A percentile compares a stretch with the other conserved stretches of the same genome.
These are phyloP conservation scores for Sparidentex hasta DNA, from an alignment of 2,797 vertebrate genomes.

Conservation along the genomic window DNA sequence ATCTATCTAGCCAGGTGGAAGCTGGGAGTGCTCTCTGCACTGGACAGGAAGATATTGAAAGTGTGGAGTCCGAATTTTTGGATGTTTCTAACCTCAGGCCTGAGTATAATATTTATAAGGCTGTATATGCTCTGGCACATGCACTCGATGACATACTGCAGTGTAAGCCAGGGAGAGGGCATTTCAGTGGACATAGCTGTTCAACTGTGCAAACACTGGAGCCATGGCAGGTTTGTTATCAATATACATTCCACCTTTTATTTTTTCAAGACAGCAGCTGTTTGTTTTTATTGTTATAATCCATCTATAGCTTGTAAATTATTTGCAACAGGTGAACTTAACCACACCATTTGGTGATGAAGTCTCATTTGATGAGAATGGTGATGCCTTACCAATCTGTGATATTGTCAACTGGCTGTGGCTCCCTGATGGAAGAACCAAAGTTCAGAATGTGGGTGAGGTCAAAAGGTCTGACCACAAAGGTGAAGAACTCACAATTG, in stretches of 20 bases:
- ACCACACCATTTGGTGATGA: no score
- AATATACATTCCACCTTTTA: neutral
- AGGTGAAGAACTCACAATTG: no score
- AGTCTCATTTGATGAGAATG: no score
- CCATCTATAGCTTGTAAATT: no score
- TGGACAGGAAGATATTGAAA: constrained; percentile 64
- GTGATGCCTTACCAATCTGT: no score
- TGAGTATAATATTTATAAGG: constrained; percentile 74
- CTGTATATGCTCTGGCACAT: constrained; percentile 82
- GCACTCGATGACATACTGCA: constrained; percentile 74
- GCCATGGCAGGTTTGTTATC: constrained; percentile 80
- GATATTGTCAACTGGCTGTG: no score
- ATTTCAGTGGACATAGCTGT: constrained; percentile 73
- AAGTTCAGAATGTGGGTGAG: no score
- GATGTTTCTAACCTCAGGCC: constrained; percentile 75
- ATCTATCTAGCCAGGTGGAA: constrained; percentile 23
- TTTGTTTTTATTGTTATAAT: no score
- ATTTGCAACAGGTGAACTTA: no score
- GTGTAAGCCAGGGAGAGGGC: constrained; percentile 75
- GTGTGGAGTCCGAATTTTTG: constrained; percentile 60
- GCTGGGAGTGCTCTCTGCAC: constrained; percentile 57
- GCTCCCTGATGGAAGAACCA: no score
- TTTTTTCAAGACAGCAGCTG: no score
- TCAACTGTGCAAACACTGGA: constrained; percentile 67
- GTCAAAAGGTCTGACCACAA: no score